Base-by-base conservation (phyloP, 2,888 invertebrate genomes). In the Yponomeuta cagnagella region DNA sequence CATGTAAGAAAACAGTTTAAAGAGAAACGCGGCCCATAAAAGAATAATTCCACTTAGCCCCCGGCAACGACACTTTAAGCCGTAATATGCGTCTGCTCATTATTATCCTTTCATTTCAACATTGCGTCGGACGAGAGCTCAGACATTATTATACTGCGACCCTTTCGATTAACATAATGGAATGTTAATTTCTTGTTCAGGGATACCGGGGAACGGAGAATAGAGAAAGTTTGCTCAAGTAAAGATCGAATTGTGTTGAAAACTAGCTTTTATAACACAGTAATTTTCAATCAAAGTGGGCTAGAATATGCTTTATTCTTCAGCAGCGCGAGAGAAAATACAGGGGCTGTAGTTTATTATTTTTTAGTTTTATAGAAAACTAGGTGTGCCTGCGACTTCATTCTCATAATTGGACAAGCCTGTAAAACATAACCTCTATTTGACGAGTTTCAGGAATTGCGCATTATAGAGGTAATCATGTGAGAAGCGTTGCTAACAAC, bases 121-220 rank as follows among this genome's bases (percentile, higher is more conserved):
- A 58, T 58, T 58, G 15, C 52, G 52, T 58, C 15, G 52, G 52
- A 58, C 5, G 52, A 58, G 52, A 58, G 52, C 10, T 12, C 8
- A 37, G 37, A 4, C 5, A 37, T 37, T 37, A 37, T 37, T 37
- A 37, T 37, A 37, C 37, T 37, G 37, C 37, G 43, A 6, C 52
- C 52, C 52, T 58, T 58, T 58, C 52, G 52, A 58, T 58, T 58
- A 58, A 58, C 52, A 8, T 12, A 58, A 58, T 58, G 52, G 15
- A 58, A 58, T 58, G 52, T 58, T 58, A 58, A 58, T 58, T 58
- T 58, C 52, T 58, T 58, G 52, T 58, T 15, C 52, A 58, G 52
- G 52, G 15, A 12, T 58, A 15, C 52, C 12, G 52, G 52, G 4
- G 52, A 58, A 15, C 8, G 15, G 52, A 12, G 3, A 58, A 15